Evolutionary conservation across 2,797 vertebrate genomes (phyloP).

Genomic region (Rhincodon typus): DNA sequence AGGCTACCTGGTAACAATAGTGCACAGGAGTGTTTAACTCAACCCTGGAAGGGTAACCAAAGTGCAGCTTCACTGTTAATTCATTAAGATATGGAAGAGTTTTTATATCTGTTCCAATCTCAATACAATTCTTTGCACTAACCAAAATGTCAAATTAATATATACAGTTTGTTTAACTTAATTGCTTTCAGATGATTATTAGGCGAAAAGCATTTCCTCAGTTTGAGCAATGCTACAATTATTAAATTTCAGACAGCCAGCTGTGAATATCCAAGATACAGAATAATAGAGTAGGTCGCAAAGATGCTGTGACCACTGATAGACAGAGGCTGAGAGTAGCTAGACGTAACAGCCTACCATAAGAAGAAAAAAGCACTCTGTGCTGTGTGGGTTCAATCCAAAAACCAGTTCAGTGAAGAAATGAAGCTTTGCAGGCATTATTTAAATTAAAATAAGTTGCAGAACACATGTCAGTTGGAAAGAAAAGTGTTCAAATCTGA

Average conservation of each 20-base stretch:
- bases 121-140: neutral
- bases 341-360: neutral
- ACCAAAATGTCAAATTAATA: neutral
- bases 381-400: neutral
- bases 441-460: neutral
- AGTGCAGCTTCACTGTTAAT: neutral
- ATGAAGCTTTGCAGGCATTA: neutral
- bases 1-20: neutral
- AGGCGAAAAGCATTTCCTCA: neutral
- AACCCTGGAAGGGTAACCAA: neutral
- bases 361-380: neutral
- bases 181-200: neutral
- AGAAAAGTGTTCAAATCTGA: neutral
- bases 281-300: neutral
- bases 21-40: neutral
- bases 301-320: neutral
- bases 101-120: neutral
- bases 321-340: neutral
- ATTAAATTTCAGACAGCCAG: conserved; percentile 13
- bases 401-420: neutral
- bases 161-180: neutral
- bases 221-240: neutral
- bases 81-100: neutral
- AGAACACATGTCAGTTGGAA: neutral
- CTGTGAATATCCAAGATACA: neutral